A percentile compares a stretch with the other conserved stretches of the same genome.
Evolutionary conservation across 1,140 invertebrate species (phyloP).

Genomic region (Papilio polytes): DNA sequence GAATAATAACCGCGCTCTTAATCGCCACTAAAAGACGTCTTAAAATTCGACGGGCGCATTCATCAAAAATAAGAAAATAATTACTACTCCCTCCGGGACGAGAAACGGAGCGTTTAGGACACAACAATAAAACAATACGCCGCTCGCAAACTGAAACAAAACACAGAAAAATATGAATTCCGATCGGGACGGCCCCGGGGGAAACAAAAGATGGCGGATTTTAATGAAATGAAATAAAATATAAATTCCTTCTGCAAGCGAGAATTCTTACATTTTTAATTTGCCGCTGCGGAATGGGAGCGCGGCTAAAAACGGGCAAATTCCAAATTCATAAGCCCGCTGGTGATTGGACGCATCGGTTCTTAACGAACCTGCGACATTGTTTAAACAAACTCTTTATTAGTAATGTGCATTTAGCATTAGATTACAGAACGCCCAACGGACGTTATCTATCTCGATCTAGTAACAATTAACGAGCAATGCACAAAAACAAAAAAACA

Average conservation of each 20-base stretch:
- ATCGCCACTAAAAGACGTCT: constrained; percentile 70
- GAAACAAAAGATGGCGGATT: constrained; percentile 83
- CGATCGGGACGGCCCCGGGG: constrained; percentile 72
- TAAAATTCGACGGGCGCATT: constrained; percentile 74
- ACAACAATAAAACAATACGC: constrained; percentile 80
- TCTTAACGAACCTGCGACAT: neutral
- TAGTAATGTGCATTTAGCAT: neutral
- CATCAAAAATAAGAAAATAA: constrained; percentile 83
- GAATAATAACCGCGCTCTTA: constrained; percentile 63
- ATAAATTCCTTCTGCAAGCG: constrained; percentile 81
- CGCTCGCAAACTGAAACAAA: constrained; percentile 78
- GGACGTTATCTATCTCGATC: neutral
- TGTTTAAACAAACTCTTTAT: constrained; percentile 10
- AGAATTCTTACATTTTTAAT: constrained; percentile 84
- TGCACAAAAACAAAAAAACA: neutral
- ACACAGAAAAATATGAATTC: constrained; percentile 84
- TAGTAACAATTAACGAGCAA: neutral
- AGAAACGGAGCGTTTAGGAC: constrained; percentile 72
- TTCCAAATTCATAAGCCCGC: constrained; percentile 73
- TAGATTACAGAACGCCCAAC: neutral
- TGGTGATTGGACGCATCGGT: constrained; percentile 54
- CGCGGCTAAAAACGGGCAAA: constrained; percentile 75
- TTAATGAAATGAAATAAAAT: constrained; percentile 84
- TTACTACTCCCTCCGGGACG: constrained; percentile 76
- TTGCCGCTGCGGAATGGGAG: constrained; percentile 74